Evolutionary conservation across 1,140 invertebrate genomes (phyloP).

Genomic region (Babylonia areolata): DNA sequence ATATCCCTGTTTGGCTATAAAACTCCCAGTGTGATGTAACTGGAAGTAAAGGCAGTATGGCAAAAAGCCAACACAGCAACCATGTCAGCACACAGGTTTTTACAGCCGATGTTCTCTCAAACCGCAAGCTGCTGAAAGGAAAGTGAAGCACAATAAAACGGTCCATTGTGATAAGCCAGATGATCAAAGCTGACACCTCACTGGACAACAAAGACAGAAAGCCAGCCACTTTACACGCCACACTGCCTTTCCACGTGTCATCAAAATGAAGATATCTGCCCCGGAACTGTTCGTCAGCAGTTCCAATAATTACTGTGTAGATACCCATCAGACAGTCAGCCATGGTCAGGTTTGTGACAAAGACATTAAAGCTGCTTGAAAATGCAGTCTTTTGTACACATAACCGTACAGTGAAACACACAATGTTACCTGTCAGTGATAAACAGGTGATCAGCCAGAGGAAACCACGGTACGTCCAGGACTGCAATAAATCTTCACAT

Average conservation of each 20-base stretch:
- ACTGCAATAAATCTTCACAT: background rate
- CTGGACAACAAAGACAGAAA: conserved; percentile 42
- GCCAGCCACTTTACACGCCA: conserved; percentile 22
- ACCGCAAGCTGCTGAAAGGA: conserved; percentile 14
- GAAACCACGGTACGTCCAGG: background rate
- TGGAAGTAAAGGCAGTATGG: background rate
- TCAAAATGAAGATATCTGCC: conserved; percentile 54
- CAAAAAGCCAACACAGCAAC: background rate
- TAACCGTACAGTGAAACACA: background rate
- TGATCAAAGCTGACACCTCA: conserved; percentile 36
- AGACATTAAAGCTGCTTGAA: conserved; percentile 38
- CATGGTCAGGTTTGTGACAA: conserved; percentile 51
- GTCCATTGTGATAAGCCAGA: conserved; percentile 53
- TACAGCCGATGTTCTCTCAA: background rate
- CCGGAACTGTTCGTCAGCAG: conserved; percentile 25
- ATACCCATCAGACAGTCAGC: conserved; percentile 41
- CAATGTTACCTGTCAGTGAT: background rate
- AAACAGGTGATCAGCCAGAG: background rate
- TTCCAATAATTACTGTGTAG: conserved; percentile 32
- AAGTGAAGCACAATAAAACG: conserved; percentile 31
- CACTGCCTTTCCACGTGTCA: conserved; percentile 24
- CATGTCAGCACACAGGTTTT: background rate
- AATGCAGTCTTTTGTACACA: background rate
- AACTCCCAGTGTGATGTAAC: background rate
- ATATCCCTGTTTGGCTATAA: conserved; percentile 10